Conservation (phyloP, 2,888 invertebrate genomes). For the Andrena minutula region DNA sequence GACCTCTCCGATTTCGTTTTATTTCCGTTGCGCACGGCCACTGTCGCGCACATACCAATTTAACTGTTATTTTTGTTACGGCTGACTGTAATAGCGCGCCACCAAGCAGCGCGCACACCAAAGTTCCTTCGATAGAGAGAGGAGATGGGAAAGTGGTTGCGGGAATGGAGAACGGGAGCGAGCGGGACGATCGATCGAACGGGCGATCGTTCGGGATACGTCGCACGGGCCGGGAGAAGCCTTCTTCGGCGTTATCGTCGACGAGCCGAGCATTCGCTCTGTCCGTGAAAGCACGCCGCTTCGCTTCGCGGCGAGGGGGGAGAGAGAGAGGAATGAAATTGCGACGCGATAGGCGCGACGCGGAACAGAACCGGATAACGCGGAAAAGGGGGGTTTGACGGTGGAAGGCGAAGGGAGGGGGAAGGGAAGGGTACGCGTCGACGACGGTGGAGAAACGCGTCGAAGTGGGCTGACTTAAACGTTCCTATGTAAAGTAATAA, state of each 20-base stretch:
- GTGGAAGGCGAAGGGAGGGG: neutral
- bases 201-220: slow-evolving; percentile 43
- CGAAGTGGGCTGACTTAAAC: slow-evolving; percentile 78
- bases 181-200: neutral
- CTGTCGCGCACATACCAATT: slow-evolving; percentile 67
- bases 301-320: neutral
- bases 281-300: slow-evolving; percentile 1
- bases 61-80: slow-evolving; percentile 82
- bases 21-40: slow-evolving; percentile 56
- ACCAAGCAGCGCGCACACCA: slow-evolving; percentile 72
- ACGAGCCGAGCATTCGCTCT: neutral
- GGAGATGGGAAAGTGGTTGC: slow-evolving; percentile 28
- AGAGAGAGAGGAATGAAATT: neutral
- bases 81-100: slow-evolving; percentile 66
- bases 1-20: slow-evolving; percentile 50
- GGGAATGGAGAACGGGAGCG: slow-evolving; percentile 25
- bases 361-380: neutral
- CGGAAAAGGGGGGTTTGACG: neutral
- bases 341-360: no score
- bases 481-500: slow-evolving; percentile 85
- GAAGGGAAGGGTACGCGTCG: slow-evolving; percentile 48
- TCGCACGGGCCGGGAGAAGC: neutral
- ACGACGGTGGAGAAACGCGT: slow-evolving; percentile 65
- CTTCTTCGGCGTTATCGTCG: slow-evolving; percentile 26
- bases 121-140: slow-evolving; percentile 77